These are phyloP conservation scores for Hycleus phaleratus DNA, from an alignment of 1,140 invertebrate species.

Conservation along the genomic window DNA sequence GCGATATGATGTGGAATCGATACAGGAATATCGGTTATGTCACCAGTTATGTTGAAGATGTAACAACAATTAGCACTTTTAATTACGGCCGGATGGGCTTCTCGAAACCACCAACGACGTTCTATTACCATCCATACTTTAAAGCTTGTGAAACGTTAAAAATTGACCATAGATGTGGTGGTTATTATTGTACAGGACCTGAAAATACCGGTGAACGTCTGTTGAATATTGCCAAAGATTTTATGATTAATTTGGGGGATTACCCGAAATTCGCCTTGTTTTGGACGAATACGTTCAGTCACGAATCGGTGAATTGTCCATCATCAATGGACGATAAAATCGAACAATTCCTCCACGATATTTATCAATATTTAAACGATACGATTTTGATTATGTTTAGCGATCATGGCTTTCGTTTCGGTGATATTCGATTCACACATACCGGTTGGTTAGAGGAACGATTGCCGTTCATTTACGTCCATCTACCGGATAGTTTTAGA, in stretches of 20 bases:
- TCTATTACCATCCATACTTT: slow-evolving; percentile 55
- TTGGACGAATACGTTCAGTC: slow-evolving; percentile 61
- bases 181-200: slow-evolving; percentile 50
- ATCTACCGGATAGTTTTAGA: slow-evolving; percentile 60
- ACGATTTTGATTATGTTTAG: slow-evolving; percentile 64
- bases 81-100: slow-evolving; percentile 60
- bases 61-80: slow-evolving; percentile 51
- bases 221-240: slow-evolving; percentile 53
- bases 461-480: slow-evolving; percentile 68
- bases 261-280: slow-evolving; percentile 59
- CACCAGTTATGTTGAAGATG: slow-evolving; percentile 60
- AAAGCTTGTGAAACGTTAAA: neutral
- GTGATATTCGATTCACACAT: slow-evolving; percentile 58
- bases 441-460: slow-evolving; percentile 78
- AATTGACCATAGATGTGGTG: slow-evolving; percentile 24
- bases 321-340: slow-evolving; percentile 50
- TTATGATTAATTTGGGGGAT: slow-evolving; percentile 49
- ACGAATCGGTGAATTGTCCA: slow-evolving; percentile 54
- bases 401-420: slow-evolving; percentile 80
- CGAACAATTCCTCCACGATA: slow-evolving; percentile 43
- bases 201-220: slow-evolving; percentile 48
- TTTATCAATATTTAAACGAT: slow-evolving; percentile 43
- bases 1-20: slow-evolving; percentile 57
- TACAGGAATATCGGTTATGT: slow-evolving; percentile 53
- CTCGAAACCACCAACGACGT: slow-evolving; percentile 61